A percentile compares a stretch with the other conserved stretches of the same genome.
Conservation (phyloP, 92 coral and sea anemone genomes). For the Porites rus region DNA sequence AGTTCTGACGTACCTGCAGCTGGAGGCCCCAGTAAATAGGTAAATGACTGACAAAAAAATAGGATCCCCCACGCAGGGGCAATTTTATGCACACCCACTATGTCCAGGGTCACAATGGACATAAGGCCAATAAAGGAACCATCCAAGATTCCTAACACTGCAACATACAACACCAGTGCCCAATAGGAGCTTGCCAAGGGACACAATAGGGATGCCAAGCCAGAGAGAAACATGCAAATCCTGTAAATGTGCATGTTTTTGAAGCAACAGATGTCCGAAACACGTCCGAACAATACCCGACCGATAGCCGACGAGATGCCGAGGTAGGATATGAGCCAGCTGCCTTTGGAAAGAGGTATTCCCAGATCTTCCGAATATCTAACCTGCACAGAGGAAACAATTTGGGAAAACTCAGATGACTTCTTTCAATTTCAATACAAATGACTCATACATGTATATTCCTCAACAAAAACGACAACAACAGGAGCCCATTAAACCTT, state of each 20-base stretch:
- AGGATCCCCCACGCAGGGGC: conserved; percentile 95
- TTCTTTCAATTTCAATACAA: no score
- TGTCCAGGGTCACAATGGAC: conserved; percentile 90
- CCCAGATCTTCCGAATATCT: conserved; percentile 92
- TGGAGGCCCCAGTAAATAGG: conserved; percentile 96
- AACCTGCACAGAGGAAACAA: conserved; percentile 55
- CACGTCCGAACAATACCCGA: conserved; percentile 87
- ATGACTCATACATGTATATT: no score
- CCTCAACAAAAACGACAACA: no score
- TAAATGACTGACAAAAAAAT: conserved; percentile 96
- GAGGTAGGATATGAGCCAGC: conserved; percentile 97
- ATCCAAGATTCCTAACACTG: conserved; percentile 89
- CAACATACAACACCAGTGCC: conserved; percentile 76
- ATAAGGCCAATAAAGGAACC: conserved; percentile 95
- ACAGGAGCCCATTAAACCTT: no score
- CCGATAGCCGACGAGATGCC: conserved; percentile 95
- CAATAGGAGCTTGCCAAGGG: conserved; percentile 81
- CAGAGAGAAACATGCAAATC: conserved; percentile 80
- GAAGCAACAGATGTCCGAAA: conserved; percentile 86
- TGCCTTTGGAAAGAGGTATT: conserved; percentile 77
- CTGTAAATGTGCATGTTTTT: conserved; percentile 85
- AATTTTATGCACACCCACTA: conserved; percentile 89
- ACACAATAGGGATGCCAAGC: conserved; percentile 78
- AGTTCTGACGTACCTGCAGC: conserved; percentile 78
- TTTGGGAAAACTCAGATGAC: not conserved